Base-by-base conservation (phyloP, 2,888 invertebrate genomes). In the Hypomecis atomaria region DNA sequence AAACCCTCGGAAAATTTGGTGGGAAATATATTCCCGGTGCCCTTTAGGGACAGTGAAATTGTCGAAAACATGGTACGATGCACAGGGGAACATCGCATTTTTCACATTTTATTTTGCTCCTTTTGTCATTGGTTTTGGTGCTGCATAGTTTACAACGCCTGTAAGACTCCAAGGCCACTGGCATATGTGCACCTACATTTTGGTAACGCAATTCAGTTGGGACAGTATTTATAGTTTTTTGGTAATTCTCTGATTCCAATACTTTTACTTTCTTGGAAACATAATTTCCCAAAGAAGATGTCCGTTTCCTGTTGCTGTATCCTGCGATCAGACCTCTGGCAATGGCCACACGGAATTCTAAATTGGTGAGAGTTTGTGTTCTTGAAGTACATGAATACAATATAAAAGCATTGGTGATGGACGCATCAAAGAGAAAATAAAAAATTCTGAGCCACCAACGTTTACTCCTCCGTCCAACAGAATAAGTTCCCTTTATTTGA, bases 381-480 rank as follows among this genome's bases (percentile, higher is more conserved):
- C 67, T 71, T 44, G 68, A 52, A 10, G 65, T 65, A 62, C 50
- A 54, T 65, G 66, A 53, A 49, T 74, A 67, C 44, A 71, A 59
- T 4, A 77, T 50, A 66, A 67, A 75, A 23, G 73, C 63, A 66
- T 75, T 75, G 61, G 73, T 74, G 13, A 75, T 61, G 53, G 56
- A 57, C 33, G 71, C 62, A 62, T 77, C 75, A 33, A 72, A 42
- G 47, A 71, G 59, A 50, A 74, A 75, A 59, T 72, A 72, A 63
- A 75, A 75, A 52, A 77, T 71, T 33, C 73, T 65, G 38, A 70
- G 52, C 74, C 73, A 74, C 70, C 71, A 75, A 9, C 63, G 37
- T 55, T 68, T 71, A 54, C 73, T 74, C 52, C 73, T 72, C 42
- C 73, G 53, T 42, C 73, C 71, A 57, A 74, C 67, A 2, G 72